Percentiles rank a stretch among this genome's conserved stretches.
Conservation (phyloP, 2,113 vertebrate genomes). For the Halcyon malimbica region DNA sequence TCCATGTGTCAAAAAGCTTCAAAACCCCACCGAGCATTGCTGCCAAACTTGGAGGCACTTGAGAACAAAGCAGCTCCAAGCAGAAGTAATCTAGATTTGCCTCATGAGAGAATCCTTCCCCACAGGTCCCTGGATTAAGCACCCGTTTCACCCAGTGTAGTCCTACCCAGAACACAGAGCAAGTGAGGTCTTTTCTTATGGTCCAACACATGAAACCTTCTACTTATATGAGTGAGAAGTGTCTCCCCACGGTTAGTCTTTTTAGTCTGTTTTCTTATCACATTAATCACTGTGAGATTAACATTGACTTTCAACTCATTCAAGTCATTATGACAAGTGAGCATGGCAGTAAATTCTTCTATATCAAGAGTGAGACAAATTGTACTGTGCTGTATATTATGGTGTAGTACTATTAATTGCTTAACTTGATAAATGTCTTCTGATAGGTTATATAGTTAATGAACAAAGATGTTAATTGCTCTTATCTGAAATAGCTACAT, state of each 20-base stretch:
- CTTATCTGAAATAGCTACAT: slow-evolving; percentile 52
- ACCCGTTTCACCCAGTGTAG: not conserved
- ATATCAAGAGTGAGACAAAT: slow-evolving; percentile 29
- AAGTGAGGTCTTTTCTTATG: not conserved
- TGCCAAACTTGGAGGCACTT: not conserved
- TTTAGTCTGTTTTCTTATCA: not conserved
- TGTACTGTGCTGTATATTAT: not conserved
- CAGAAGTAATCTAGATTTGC: not conserved
- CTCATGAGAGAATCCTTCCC: not conserved
- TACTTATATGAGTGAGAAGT: not conserved
- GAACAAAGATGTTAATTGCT: slow-evolving; percentile 57
- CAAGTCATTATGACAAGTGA: not conserved
- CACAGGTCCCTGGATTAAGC: not conserved
- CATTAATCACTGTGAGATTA: not conserved
- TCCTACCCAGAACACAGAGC: not conserved
- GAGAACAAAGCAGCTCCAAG: not conserved
- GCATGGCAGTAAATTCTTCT: slow-evolving; percentile 32
- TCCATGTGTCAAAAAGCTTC: not conserved
- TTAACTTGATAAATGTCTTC: slow-evolving; percentile 57
- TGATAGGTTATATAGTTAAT: slow-evolving; percentile 42
- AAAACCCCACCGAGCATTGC: rapidly evolving
- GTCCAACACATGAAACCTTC: not conserved
- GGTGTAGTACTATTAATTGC: not conserved
- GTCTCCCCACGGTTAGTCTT: not conserved
- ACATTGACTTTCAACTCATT: not conserved